Evolutionary conservation across 2,113 vertebrate genomes (phyloP).

Genomic region (Onychostruthus taczanowskii): DNA sequence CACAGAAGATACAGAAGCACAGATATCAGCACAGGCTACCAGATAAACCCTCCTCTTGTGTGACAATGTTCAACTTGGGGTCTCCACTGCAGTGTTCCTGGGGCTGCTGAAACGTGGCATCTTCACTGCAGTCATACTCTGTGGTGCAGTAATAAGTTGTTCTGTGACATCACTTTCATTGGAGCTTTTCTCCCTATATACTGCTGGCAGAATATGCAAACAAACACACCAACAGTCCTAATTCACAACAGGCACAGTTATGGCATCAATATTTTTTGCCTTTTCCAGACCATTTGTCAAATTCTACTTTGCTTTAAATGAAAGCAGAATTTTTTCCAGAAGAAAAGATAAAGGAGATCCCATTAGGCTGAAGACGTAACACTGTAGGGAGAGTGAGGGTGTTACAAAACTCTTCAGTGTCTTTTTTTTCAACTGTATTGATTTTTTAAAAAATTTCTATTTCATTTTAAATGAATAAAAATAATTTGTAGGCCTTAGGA

Average conservation of each 20-base stretch:
- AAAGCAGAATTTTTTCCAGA: neutral
- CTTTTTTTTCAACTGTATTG: neutral
- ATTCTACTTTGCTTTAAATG: neutral
- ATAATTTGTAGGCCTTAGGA: conserved; percentile 4
- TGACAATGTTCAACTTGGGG: neutral
- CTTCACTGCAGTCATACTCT: neutral
- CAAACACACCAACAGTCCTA: neutral
- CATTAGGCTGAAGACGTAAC: neutral
- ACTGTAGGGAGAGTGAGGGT: accelerated
- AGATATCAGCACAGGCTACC: neutral
- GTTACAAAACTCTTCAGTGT: neutral
- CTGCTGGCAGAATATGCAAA: neutral
- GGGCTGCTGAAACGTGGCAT: neutral
- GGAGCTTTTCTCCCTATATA: neutral
- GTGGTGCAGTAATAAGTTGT: neutral
- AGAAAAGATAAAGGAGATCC: neutral
- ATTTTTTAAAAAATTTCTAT: neutral
- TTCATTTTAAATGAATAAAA: conserved; percentile 45
- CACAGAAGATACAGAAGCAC: neutral
- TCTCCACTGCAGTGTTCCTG: neutral
- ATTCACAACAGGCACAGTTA: neutral
- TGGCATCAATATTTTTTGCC: neutral
- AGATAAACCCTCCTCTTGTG: neutral
- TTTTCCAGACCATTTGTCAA: neutral
- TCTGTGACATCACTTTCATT: neutral